These are phyloP conservation scores for Corvus hawaiiensis DNA, from an alignment of 2,113 vertebrate species.

Conservation along the genomic window DNA sequence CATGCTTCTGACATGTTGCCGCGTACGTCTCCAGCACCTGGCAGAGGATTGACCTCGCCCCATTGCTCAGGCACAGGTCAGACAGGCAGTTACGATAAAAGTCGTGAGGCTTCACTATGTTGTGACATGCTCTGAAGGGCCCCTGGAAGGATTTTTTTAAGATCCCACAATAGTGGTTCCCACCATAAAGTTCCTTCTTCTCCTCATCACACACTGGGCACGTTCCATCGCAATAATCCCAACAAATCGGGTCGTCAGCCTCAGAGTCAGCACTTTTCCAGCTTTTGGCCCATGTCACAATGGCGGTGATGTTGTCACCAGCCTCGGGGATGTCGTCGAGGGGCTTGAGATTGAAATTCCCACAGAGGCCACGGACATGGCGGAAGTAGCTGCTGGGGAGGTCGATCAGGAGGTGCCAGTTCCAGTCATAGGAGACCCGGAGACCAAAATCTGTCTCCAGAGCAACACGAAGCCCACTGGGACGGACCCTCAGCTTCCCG, in stretches of 20 bases:
- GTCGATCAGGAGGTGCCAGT: slow-evolving; percentile 49
- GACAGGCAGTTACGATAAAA: slow-evolving; percentile 72
- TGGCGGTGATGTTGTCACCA: not conserved
- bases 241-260: slow-evolving; percentile 55
- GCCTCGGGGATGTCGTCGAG: slow-evolving; percentile 41
- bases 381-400: slow-evolving; percentile 74
- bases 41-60: slow-evolving; percentile 63
- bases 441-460: slow-evolving; percentile 71
- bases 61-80: slow-evolving; percentile 65
- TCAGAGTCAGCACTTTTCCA: slow-evolving; percentile 43
- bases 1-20: slow-evolving; percentile 12
- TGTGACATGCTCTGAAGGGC: slow-evolving; percentile 69
- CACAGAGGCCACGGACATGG: slow-evolving; percentile 70
- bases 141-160: slow-evolving; percentile 48
- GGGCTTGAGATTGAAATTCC: slow-evolving; percentile 70
- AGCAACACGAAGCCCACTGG: slow-evolving; percentile 31
- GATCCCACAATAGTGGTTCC: slow-evolving; percentile 66
- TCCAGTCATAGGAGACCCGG: slow-evolving; percentile 75
- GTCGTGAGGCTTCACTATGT: not conserved
- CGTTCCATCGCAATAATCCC: slow-evolving; percentile 67
- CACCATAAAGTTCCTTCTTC: not conserved
- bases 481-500: slow-evolving; percentile 8
- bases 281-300: slow-evolving; percentile 60
- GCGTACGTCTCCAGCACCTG: slow-evolving; percentile 66
- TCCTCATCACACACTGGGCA: slow-evolving; percentile 68